A percentile compares a stretch with the other conserved stretches of the same genome.
Conservation (phyloP, 1,140 invertebrate genomes). For the Luehdorfia chinensis region DNA sequence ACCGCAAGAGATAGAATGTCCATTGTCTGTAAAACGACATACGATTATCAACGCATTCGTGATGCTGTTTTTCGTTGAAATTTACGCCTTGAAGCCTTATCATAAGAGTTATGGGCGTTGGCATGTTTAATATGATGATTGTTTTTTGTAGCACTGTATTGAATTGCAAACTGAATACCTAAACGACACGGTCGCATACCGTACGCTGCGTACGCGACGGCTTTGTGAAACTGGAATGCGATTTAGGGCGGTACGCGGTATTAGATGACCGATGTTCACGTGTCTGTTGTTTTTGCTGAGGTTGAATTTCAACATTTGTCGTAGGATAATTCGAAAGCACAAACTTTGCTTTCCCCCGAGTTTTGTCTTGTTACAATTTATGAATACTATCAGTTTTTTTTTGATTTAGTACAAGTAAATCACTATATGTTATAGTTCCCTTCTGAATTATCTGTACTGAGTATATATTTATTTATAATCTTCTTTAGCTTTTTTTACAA, state of each 20-base stretch:
- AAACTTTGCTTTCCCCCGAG: no score
- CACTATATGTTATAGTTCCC: no score
- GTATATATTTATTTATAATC: no score
- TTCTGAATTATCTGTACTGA: no score
- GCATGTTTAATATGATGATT: conserved; percentile 15
- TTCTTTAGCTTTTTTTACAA: no score
- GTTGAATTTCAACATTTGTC: no score
- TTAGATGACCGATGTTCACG: conserved; percentile 25
- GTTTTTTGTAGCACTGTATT: conserved; percentile 33
- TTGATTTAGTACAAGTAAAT: no score
- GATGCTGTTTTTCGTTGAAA: conserved; percentile 23
- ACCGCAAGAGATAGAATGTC: conserved; percentile 46
- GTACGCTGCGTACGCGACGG: conserved; percentile 40
- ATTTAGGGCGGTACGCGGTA: conserved; percentile 32
- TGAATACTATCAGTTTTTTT: no score
- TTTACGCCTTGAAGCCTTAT: conserved; percentile 28
- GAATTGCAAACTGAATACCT: conserved; percentile 50
- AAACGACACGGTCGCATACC: conserved; percentile 50
- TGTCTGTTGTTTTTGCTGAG: neutral
- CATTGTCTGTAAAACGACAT: conserved; percentile 50
- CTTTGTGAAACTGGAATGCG: conserved; percentile 50
- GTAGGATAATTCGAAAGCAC: no score
- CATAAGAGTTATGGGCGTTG: conserved; percentile 24
- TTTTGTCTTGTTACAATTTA: no score
- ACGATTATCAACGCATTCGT: conserved; percentile 27